Evolutionary conservation across 2,797 vertebrate species (phyloP).

Genomic region (Oryzias sinensis): DNA sequence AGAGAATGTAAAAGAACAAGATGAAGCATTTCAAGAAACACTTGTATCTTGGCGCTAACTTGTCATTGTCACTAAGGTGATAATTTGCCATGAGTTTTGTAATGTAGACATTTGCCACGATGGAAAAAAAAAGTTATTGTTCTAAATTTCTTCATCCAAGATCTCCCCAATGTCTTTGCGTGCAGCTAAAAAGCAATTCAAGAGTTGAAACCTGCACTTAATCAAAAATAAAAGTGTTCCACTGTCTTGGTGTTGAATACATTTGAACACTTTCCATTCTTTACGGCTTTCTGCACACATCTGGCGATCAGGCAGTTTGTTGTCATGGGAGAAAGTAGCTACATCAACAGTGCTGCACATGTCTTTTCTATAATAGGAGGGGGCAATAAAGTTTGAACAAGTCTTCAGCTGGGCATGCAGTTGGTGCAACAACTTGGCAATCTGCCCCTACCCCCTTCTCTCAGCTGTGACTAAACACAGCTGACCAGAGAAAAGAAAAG

Average conservation of each 20-base stretch:
- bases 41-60: too few relatives aligned
- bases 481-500: conserved; percentile 44
- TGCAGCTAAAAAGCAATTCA: not conserved
- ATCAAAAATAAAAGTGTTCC: conserved; percentile 6
- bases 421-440: conserved; percentile 48
- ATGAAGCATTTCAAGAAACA: too few relatives aligned
- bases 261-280: conserved; percentile 45
- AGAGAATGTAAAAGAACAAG: too few relatives aligned
- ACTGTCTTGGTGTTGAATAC: conserved; percentile 16
- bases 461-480: conserved; percentile 55
- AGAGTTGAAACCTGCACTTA: conserved; percentile 3
- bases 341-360: conserved; percentile 66
- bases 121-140: too few relatives aligned
- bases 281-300: conserved; percentile 57
- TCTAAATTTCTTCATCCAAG: not conserved
- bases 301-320: conserved; percentile 65
- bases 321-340: conserved; percentile 68
- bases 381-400: conserved; percentile 13
- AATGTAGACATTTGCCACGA: too few relatives aligned
- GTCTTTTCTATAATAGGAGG: conserved; percentile 16
- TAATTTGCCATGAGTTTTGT: too few relatives aligned
- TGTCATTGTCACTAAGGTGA: too few relatives aligned
- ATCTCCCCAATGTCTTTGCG: not conserved
- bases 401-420: conserved; percentile 60
- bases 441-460: conserved; percentile 12